Conservation (phyloP, 30 jellyfish, hydroid and myxozoan genomes). For the Mastigias papua region DNA sequence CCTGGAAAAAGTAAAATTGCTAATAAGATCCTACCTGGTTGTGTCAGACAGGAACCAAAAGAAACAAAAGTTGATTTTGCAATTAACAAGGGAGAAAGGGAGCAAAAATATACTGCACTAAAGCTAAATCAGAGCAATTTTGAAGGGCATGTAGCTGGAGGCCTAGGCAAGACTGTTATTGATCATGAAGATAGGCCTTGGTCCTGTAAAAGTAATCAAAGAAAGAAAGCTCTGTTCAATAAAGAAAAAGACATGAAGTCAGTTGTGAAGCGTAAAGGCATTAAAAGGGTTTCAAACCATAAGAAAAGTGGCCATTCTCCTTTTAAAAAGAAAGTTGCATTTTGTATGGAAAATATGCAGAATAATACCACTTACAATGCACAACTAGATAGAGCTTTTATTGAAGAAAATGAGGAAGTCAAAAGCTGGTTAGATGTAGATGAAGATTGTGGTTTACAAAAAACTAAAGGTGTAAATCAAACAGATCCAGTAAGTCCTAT, state of each 20-base stretch:
- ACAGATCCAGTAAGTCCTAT: not conserved
- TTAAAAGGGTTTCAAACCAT: not conserved
- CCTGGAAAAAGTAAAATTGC: not conserved
- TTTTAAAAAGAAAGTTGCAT: conserved; percentile 1
- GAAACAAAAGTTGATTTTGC: not conserved
- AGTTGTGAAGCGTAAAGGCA: not conserved
- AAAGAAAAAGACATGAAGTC: not conserved
- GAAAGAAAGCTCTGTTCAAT: not conserved
- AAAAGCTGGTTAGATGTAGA: not conserved
- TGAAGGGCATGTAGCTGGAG: not conserved
- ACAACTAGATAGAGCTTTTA: not conserved
- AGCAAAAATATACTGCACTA: not conserved
- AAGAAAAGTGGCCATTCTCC: conserved; percentile 9
- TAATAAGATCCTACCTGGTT: no score
- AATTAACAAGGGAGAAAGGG: not conserved
- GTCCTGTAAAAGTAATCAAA: not conserved
- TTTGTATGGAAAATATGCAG: not conserved
- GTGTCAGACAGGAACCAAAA: not conserved
- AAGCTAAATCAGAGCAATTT: not conserved
- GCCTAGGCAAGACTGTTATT: not conserved
- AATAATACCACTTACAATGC: no score
- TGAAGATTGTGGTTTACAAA: not conserved
- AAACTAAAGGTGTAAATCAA: not conserved
- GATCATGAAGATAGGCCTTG: not conserved
- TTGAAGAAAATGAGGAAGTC: not conserved